Evolutionary conservation across 1,140 invertebrate genomes (phyloP).

Genomic region (Drosophila lacteicornis): DNA sequence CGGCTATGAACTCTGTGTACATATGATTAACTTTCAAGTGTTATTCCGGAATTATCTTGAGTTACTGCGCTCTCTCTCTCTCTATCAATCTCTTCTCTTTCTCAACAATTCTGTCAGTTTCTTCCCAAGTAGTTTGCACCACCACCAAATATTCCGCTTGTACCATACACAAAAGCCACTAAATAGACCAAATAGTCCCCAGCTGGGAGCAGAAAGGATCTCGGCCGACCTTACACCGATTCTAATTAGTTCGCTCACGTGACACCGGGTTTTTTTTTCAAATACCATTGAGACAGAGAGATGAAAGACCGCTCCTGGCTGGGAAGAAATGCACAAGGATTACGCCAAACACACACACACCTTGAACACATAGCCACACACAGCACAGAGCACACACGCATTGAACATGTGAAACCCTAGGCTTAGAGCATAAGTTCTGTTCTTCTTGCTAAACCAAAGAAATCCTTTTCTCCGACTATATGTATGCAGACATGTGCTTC

Average conservation of each 20-base stretch:
- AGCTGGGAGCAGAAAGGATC: constrained; percentile 76
- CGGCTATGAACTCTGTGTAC: constrained; percentile 63
- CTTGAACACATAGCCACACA: constrained; percentile 12
- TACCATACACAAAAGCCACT: constrained; percentile 35
- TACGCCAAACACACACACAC: constrained; percentile 27
- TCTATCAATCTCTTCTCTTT: constrained; percentile 35
- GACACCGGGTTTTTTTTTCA: constrained; percentile 67
- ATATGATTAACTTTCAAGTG: constrained; percentile 83
- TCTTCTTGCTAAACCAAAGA: constrained; percentile 69
- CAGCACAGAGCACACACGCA: constrained; percentile 29
- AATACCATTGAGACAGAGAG: constrained; percentile 52
- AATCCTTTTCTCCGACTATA: constrained; percentile 75
- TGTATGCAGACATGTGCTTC: constrained; percentile 90
- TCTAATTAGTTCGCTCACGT: constrained; percentile 30
- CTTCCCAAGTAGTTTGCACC: constrained; percentile 40
- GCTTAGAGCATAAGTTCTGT: constrained; percentile 65
- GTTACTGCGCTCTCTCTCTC: constrained; percentile 54
- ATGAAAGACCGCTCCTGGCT: constrained; percentile 76
- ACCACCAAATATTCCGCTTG: constrained; percentile 34
- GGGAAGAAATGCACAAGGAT: constrained; percentile 37
- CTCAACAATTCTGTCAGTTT: constrained; percentile 29
- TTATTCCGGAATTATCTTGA: constrained; percentile 84
- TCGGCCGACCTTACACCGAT: constrained; percentile 43
- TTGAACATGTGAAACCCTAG: constrained; percentile 42
- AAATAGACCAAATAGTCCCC: constrained; percentile 16